Percentiles rank a stretch among this genome's conserved stretches.
These are phyloP conservation scores for Eueremaeus valkanovi DNA, from an alignment of 2,888 invertebrate genomes.

Conservation along the genomic window DNA sequence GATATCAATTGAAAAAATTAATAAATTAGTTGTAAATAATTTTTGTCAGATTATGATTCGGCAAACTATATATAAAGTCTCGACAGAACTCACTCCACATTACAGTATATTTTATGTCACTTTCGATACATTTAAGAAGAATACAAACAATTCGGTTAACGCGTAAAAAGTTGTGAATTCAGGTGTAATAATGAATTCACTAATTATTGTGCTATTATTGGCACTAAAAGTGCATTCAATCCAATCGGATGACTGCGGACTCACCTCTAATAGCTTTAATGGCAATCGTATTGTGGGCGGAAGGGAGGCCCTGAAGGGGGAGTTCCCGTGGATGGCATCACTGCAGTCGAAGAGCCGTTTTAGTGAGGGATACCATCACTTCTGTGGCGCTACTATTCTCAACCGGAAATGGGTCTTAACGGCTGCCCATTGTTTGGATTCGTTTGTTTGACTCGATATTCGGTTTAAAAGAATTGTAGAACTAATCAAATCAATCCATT, in stretches of 20 bases:
- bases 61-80: no score
- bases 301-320: constrained; percentile 39
- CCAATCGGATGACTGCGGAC: constrained; percentile 17
- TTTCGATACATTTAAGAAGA: no score
- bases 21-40: no score
- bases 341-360: not conserved
- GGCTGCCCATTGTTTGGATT: constrained; percentile 31
- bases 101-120: no score
- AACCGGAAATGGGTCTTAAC: constrained; percentile 32
- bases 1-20: no score
- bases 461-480: not conserved
- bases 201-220: not conserved
- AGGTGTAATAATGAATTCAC: not conserved
- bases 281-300: constrained; percentile 43
- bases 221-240: not conserved
- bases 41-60: no score
- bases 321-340: constrained; percentile 44
- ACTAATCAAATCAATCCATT: not conserved
- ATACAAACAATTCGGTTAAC: no score
- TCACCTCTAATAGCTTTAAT: not conserved
- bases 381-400: constrained; percentile 25
- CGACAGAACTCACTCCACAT: no score
- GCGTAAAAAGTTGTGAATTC: not conserved
- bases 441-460: not conserved
- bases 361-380: not conserved